These are phyloP conservation scores for Epicauta chinensis DNA, from an alignment of 1,140 invertebrate genomes.

Conservation along the genomic window DNA sequence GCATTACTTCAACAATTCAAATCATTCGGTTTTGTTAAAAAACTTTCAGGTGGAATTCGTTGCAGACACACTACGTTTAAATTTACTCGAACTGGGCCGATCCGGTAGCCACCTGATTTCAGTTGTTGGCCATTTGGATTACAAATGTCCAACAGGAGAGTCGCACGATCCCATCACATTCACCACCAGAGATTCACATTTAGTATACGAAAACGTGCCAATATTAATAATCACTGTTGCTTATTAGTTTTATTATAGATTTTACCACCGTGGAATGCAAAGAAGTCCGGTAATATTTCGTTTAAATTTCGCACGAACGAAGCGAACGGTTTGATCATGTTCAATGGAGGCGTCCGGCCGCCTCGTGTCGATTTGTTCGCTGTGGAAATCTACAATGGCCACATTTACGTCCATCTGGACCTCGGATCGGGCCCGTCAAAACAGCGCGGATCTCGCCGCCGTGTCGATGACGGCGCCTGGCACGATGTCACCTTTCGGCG, in stretches of 20 bases:
- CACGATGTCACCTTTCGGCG: conserved; percentile 80
- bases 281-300: conserved; percentile 78
- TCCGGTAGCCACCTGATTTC: conserved; percentile 79
- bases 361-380: conserved; percentile 83
- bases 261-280: conserved; percentile 80
- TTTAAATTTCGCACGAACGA: conserved; percentile 94
- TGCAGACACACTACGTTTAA: conserved; percentile 79
- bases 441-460: conserved; percentile 70
- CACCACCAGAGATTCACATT: conserved; percentile 81
- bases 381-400: conserved; percentile 87
- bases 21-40: background rate
- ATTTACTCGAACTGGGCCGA: conserved; percentile 82
- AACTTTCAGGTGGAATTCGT: conserved; percentile 76
- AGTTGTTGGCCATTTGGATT: conserved; percentile 82
- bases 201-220: conserved; percentile 51
- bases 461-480: conserved; percentile 87
- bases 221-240: background rate
- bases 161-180: conserved; percentile 86
- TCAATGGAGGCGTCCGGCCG: conserved; percentile 76
- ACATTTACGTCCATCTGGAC: conserved; percentile 87
- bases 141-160: conserved; percentile 80
- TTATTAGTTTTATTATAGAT: conserved; percentile 52
- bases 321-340: conserved; percentile 87
- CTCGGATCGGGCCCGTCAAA: conserved; percentile 86
- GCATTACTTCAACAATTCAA: background rate